Percentiles rank a stretch among this genome's conserved stretches.
phyloP scores from a whole-genome alignment of 2,113 vertebrate species.

The Tamias sibiricus region DNA sequence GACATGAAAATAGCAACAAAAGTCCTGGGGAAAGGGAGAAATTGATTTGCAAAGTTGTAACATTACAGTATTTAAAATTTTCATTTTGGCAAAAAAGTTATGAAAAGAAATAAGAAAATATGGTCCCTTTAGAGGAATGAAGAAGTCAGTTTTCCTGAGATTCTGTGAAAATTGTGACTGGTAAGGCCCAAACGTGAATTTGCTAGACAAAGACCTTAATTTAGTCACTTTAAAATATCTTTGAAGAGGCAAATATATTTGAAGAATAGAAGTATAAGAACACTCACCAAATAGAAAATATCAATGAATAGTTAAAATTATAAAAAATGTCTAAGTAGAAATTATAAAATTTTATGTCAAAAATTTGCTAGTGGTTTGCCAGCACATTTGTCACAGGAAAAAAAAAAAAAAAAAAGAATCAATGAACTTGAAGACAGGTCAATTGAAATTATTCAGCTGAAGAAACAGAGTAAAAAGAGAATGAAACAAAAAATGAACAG shows the following conservation, averaged over 20 bases:
- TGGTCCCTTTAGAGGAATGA: neutral
- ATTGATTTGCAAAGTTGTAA: neutral
- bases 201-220: neutral
- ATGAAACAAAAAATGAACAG: neutral
- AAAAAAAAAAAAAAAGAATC: neutral
- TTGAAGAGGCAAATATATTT: neutral
- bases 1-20: neutral
- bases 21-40: neutral
- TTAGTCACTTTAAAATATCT: neutral
- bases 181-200: neutral
- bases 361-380: neutral
- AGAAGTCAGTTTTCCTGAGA: neutral
- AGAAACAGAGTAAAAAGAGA: neutral
- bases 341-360: neutral
- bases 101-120: neutral
- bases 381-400: neutral
- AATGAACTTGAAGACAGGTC: neutral
- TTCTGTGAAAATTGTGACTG: neutral
- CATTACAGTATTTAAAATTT: neutral
- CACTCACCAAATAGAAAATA: neutral
- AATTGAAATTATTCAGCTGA: neutral
- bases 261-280: neutral
- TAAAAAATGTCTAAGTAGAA: neutral
- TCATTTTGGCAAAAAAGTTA: neutral
- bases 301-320: neutral